A percentile compares a stretch with the other conserved stretches of the same genome.
These are phyloP conservation scores for Masnerella sp. DNA, from an alignment of 2,888 invertebrate species.

Conservation along the genomic window DNA sequence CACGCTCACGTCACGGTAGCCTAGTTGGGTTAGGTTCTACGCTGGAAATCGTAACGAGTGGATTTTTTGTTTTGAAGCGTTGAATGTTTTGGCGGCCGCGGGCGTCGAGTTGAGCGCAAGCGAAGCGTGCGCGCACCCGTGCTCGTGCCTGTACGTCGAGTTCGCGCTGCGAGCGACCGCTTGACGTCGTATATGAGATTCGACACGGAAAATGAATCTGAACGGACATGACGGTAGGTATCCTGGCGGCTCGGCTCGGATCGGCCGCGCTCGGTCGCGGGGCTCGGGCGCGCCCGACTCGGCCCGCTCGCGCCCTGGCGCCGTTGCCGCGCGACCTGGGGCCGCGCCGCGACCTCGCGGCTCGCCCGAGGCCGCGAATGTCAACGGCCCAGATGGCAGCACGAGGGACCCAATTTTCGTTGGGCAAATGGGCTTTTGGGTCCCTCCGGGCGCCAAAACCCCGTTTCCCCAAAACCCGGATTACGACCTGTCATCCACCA, in stretches of 20 bases:
- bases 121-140: conserved; percentile 76
- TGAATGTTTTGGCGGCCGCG: conserved; percentile 80
- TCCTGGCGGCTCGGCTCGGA: conserved; percentile 67
- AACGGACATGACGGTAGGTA: conserved; percentile 96
- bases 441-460: neutral
- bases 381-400: conserved; percentile 76
- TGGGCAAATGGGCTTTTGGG: conserved; percentile 64
- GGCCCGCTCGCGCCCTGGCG: neutral
- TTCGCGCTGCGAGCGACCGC: conserved; percentile 71
- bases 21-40: conserved; percentile 86
- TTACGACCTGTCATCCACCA: conserved; percentile 61
- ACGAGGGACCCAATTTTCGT: conserved; percentile 67
- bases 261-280: conserved; percentile 9
- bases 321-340: conserved; percentile 9
- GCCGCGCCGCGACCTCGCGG: conserved; percentile 5
- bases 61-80: conserved; percentile 81
- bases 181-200: conserved; percentile 77
- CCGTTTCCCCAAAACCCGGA: neutral
- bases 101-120: conserved; percentile 79
- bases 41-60: conserved; percentile 83
- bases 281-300: neutral
- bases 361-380: conserved; percentile 68
- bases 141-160: conserved; percentile 62
- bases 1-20: conserved; percentile 77
- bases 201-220: conserved; percentile 89